phyloP scores from a whole-genome alignment of 2,797 vertebrate species.

The Chaunax sp. region DNA sequence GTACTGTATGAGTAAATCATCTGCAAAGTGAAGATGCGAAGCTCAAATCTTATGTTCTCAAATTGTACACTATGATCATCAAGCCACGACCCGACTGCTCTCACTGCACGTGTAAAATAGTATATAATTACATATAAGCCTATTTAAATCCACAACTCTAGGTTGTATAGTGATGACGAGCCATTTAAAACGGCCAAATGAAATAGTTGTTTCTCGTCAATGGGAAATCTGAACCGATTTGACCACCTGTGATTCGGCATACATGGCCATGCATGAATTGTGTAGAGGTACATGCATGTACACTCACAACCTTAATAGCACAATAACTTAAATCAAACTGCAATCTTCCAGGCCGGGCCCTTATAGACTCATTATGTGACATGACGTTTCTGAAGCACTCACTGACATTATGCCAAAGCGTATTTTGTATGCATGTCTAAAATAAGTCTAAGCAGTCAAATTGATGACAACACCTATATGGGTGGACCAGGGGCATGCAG shows the following conservation, averaged over 20 bases:
- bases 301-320: constrained; percentile 2
- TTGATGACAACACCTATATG: not conserved
- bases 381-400: not conserved
- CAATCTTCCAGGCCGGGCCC: not conserved
- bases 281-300: not conserved
- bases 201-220: constrained; percentile 23
- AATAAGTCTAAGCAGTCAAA: not conserved
- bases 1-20: no score
- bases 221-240: not conserved
- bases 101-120: constrained; percentile 10
- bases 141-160: constrained; percentile 42
- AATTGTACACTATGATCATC: no score
- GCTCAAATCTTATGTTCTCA: no score
- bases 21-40: no score
- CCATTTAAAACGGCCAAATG: constrained; percentile 23
- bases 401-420: not conserved
- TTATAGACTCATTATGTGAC: not conserved
- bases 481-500: not conserved
- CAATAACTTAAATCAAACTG: constrained; percentile 20
- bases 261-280: not conserved
- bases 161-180: constrained; percentile 19
- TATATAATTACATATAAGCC: constrained; percentile 60
- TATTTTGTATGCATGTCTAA: no score
- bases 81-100: no score
- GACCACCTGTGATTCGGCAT: not conserved